These are phyloP conservation scores for Platyura marginata DNA, from an alignment of 1,140 invertebrate species.

Conservation along the genomic window DNA sequence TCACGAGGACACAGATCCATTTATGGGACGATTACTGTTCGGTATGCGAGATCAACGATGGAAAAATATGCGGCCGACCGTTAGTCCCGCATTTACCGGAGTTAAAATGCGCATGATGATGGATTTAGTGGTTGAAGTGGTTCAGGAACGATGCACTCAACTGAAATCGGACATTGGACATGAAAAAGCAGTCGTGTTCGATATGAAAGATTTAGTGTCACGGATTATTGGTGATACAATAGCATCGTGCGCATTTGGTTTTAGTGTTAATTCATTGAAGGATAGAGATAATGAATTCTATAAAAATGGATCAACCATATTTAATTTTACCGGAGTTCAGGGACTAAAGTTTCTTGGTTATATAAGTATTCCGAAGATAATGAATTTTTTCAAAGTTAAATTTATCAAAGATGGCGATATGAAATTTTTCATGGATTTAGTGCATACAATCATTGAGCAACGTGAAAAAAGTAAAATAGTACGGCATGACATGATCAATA, in stretches of 20 bases:
- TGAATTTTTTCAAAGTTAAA: background rate
- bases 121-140: conserved; percentile 23
- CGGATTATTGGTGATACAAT: conserved; percentile 32
- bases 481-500: conserved; percentile 26
- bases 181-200: conserved; percentile 14
- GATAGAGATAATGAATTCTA: no score
- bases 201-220: conserved; percentile 28
- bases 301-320: conserved; percentile 19
- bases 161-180: conserved; percentile 2
- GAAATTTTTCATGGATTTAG: background rate
- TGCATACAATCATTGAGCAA: conserved; percentile 10
- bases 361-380: no score
- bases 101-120: conserved; percentile 35
- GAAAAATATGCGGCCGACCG: no score
- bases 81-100: conserved; percentile 36
- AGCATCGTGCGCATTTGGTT: conserved; percentile 30
- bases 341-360: no score
- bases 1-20: background rate
- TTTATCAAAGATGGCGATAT: background rate
- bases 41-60: conserved; percentile 30
- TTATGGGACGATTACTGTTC: background rate
- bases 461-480: conserved; percentile 19
- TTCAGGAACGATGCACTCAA: conserved; percentile 12
- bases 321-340: no score
- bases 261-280: conserved; percentile 30